Conservation (phyloP, 2,797 vertebrate genomes). For the Rhinophrynus dorsalis region DNA sequence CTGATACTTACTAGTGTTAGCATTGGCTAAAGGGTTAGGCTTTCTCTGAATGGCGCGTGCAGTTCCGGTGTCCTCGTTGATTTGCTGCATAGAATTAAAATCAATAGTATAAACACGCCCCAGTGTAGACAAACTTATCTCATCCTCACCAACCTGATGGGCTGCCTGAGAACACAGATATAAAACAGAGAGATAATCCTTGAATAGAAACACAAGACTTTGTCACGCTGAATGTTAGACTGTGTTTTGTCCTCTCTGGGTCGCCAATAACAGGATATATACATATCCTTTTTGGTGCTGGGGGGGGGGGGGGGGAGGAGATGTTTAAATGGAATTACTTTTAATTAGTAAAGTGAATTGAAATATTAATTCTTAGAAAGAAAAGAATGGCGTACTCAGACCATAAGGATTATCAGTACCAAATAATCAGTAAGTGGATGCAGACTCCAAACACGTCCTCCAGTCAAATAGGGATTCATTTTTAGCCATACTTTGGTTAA, state of each 20-base stretch:
- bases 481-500: too few species aligned
- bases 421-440: too few species aligned
- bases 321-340: too few species aligned
- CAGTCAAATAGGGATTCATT: too few species aligned
- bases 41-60: constrained; percentile 99
- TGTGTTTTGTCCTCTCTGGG: constrained; percentile 39
- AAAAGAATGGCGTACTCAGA: too few species aligned
- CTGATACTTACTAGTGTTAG: constrained; percentile 87
- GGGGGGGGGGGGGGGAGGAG: too few species aligned
- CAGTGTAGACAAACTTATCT: constrained; percentile 97
- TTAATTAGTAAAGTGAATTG: too few species aligned
- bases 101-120: constrained; percentile 99
- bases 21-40: constrained; percentile 97
- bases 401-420: too few species aligned
- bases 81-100: constrained; percentile 99
- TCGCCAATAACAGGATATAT: neutral
- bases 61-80: constrained; percentile 99
- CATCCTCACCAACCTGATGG: constrained; percentile 98
- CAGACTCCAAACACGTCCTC: too few species aligned
- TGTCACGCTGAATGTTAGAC: constrained; percentile 27
- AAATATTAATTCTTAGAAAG: too few species aligned
- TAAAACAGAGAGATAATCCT: constrained; percentile 57
- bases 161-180: constrained; percentile 85
- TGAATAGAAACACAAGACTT: constrained; percentile 44
- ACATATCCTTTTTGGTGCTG: too few species aligned